Conservation (phyloP, 2,797 vertebrate species). For the Pipistrellus pygmaeus region DNA sequence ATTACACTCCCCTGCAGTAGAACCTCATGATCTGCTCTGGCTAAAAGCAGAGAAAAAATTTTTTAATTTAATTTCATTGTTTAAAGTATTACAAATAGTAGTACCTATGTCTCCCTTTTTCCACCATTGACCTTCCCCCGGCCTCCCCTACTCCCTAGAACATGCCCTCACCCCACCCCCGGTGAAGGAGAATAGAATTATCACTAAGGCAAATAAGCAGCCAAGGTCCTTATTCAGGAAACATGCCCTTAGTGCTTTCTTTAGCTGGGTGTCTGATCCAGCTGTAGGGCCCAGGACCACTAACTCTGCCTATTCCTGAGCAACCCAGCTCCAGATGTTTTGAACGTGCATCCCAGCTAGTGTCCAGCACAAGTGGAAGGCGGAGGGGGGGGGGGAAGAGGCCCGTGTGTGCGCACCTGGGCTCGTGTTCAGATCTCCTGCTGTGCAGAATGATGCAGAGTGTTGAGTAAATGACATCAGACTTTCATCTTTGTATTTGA, state of each 20-base stretch:
- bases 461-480: background rate
- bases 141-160: too few species aligned
- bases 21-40: background rate
- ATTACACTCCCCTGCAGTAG: background rate
- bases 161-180: too few species aligned
- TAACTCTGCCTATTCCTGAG: background rate
- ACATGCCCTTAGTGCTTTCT: background rate
- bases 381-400: background rate
- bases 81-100: too few species aligned
- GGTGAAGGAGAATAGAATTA: background rate
- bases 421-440: background rate
- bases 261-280: background rate
- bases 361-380: background rate
- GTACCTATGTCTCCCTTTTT: too few species aligned
- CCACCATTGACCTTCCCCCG: too few species aligned
- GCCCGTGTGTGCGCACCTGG: background rate
- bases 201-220: background rate
- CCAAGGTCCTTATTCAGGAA: background rate
- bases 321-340: background rate
- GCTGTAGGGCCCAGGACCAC: background rate
- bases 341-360: background rate
- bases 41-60: background rate
- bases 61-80: too few species aligned
- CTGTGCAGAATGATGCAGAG: background rate
- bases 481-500: background rate